Evolutionary conservation across 2,888 invertebrate genomes (phyloP), one percentile per base, ranked within the genome.

Genomic region (Scrobipalpa atriplicella): DNA sequence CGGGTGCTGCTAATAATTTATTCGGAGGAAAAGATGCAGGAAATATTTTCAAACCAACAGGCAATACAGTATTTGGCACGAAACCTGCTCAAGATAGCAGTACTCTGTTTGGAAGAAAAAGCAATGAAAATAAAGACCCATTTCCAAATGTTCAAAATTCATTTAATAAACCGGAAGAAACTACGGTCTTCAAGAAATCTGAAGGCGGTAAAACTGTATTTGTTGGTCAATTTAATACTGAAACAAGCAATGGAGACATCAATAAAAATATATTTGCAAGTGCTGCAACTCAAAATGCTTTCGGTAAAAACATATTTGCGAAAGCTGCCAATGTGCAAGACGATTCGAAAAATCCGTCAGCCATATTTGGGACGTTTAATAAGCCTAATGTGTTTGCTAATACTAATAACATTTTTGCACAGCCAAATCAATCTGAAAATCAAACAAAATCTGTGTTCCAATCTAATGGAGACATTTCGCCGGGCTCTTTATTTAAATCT

Each of bases 401-500:
- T 62, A 62, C 69, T 52, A 76, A 66, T 43, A 82, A 76, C 66
- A 56, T 80, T 58, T 83, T 84, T 74, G 65, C 72, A 29, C 80
- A 82, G 67, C 67, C 77, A 36, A 56, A 61, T 52, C 65, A 52
- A 62, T 38, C 63, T 65, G 71, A 67, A 54, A 67, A 65, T 66
- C 71, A 72, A 64, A 58, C 69, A 41, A 79, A 75, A 60, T 71
- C 77, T 29, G 66, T 81, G 62, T 82, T 82, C 70, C 64, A 71
- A 3, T 39, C 78, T 2, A 87, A 89, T 69, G 84, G 85, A 56
- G 81, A 78, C 60, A 73, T 78, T 58, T 87, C 90, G 9, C 89
- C 92, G 9, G 83, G 86, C 10, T 87, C 78, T 68, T 78, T 92
- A 67, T 92, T 91, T 68, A 92, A 92, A 79, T 87, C 79, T 69